Base-by-base conservation (phyloP, 2,797 vertebrate genomes). In the Iguana delicatissima region DNA sequence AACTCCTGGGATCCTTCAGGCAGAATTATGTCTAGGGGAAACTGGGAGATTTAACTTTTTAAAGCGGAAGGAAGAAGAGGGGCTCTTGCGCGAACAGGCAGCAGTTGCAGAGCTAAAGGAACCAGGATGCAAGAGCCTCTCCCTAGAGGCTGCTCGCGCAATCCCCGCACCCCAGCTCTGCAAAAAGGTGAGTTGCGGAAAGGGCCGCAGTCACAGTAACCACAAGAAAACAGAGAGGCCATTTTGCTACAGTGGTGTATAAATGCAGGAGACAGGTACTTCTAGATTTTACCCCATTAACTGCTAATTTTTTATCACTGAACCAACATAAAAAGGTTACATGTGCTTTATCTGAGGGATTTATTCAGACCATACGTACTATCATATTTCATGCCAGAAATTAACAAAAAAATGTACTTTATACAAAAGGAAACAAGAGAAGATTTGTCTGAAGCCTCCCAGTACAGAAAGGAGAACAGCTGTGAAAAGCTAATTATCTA, bases 401-500 rank as follows among this genome's bases (percentile, higher is more conserved):
- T 50, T 52, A 87, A 64, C 74, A 13, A 69, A 67, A 67, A 87
- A 80, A 77, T 80, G 76, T 52, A 50, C 18, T 87, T 87, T 67
- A 32, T 42, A 64, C 38, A 87, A 67, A 79, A 87, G 29, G 62
- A 87, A 87, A 80, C 59, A 80, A 67, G 86, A 87, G 86, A 64
- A 87, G 76, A 87, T 87, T 87, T 87, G 59, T 80, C 76, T 52
- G 29, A 52, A 42, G 76, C 20, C 86, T 87, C 86, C 42, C 80
- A 59, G 57, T 87, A 80, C 76, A n/a, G 76, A 80, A 64, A 67
- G 5, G 85, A 86, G 76, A 80, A 87, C 86, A 87, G 86, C 86
- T 87, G 76, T 80, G 59, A 87, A 87, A 80, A 80, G 74, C 59
- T 80, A 87, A 87, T 80, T 87, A 76, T 87, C 80, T 80, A 87